Evolutionary conservation across 2,888 invertebrate species (phyloP), one percentile per base, ranked within the genome.

Genomic region (Melinaea marsaeus): DNA sequence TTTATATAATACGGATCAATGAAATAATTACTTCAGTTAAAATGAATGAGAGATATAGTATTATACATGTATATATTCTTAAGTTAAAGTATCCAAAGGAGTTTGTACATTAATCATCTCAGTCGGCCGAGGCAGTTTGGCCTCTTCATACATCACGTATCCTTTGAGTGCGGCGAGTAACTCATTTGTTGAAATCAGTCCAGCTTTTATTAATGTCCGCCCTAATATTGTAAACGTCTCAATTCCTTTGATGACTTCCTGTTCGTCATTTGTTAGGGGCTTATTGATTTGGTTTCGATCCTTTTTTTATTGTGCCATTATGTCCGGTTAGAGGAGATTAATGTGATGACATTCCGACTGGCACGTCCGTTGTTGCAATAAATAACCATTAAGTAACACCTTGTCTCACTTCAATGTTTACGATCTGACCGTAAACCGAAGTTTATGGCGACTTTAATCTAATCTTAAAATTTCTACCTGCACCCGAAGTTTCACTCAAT

Each of bases 341-440:
- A 89, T 88, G 84, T 69, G 80, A 81, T 86, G 83, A 63, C 57
- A 59, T 76, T 84, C 82, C 83, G 74, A 75, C 75, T 78, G 76
- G 77, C 75, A 79, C 79, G 79, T 79, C 77, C 79, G 83, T 83
- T 81, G 79, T 69, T 79, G 86, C 88, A 86, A 88, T 90, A 90
- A 88, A 90, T 90, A 88, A 87, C 79, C 82, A 85, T 88, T 87
- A 88, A 88, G 82, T 88, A 88, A 88, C 88, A 86, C 84, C 83
- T 85, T 84, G 83, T 82, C 83, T 79, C 80, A 77, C 76, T 75
- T 77, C 78, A 74, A 75, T 74, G 75, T 81, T 88, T 85, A 89
- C 82, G 80, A 75, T 75, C 74, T 70, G 73, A 76, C 83, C 80
- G 80, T 86, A 87, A 86, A 85, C 77, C 78, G 76, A 73, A 75